These are phyloP conservation scores for Diplazon laetatorius DNA, from an alignment of 2,888 invertebrate species.

Conservation along the genomic window DNA sequence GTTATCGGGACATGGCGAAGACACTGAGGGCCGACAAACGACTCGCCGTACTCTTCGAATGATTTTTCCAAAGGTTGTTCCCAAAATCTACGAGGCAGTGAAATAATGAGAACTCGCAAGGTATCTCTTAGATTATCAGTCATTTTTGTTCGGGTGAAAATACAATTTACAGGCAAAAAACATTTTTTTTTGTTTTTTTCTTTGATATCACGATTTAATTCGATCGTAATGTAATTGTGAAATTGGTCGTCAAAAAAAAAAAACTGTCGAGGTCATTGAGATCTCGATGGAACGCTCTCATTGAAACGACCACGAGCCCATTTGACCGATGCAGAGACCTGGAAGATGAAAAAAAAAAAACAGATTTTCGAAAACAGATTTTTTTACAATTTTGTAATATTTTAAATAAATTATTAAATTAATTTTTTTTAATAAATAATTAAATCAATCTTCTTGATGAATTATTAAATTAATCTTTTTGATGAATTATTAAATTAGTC, in stretches of 20 bases:
- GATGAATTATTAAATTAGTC: no score
- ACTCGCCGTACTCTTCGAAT: slow-evolving; percentile 60
- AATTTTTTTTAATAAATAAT: no score
- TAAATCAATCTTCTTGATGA: no score
- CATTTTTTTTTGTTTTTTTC: slow-evolving; percentile 59
- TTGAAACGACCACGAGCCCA: slow-evolving; percentile 91
- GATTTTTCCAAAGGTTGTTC: slow-evolving; percentile 11
- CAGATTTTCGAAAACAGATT: no score
- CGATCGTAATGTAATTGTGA: slow-evolving; percentile 45
- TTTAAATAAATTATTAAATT: neutral
- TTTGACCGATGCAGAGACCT: slow-evolving; percentile 92
- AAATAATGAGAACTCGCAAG: slow-evolving; percentile 4
- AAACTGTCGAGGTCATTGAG: slow-evolving; percentile 54
- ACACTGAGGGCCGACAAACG: slow-evolving; percentile 65
- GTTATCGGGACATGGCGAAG: slow-evolving; percentile 81
- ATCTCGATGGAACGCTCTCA: slow-evolving; percentile 76
- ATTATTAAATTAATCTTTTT: no score
- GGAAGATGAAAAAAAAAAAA: slow-evolving; percentile 70
- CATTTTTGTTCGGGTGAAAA: slow-evolving; percentile 65
- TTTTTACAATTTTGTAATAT: slow-evolving; percentile 10
- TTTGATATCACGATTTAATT: slow-evolving; percentile 65
- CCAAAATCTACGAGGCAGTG: neutral
- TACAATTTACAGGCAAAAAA: slow-evolving; percentile 62
- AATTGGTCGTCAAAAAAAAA: slow-evolving; percentile 59
- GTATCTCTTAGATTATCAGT: slow-evolving; percentile 68